These are phyloP conservation scores for Guaruba guarouba DNA, from an alignment of 2,113 vertebrate genomes.

Conservation along the genomic window DNA sequence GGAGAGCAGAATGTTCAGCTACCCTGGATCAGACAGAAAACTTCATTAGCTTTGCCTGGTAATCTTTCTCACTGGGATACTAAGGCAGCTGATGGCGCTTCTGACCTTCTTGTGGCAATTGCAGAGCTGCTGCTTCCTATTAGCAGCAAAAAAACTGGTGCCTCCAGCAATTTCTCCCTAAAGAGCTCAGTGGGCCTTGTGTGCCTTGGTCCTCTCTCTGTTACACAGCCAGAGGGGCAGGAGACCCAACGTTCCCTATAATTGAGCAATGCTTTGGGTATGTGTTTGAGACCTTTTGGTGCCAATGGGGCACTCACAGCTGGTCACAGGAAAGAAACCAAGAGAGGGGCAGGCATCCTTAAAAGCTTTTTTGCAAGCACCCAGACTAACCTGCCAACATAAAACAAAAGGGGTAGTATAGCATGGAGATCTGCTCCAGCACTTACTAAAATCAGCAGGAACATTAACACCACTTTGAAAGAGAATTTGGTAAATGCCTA, in stretches of 20 bases:
- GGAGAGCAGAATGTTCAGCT: neutral
- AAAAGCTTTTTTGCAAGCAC: neutral
- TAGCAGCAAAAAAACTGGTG: neutral
- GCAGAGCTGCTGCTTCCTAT: neutral
- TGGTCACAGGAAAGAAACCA: fast-evolving
- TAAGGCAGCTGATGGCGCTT: neutral
- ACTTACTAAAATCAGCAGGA: neutral
- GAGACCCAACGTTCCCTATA: neutral
- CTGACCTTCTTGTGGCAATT: neutral
- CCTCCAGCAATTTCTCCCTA: neutral
- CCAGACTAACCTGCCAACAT: neutral
- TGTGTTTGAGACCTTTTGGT: neutral
- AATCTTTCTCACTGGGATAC: neutral
- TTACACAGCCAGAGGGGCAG: neutral
- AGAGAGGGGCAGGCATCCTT: neutral
- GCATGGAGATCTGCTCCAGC: neutral
- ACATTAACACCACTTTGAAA: neutral
- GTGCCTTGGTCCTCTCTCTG: fast-evolving
- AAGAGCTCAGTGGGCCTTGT: neutral
- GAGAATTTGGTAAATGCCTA: neutral
- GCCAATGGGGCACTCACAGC: neutral
- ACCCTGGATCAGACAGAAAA: neutral
- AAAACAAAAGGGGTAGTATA: neutral
- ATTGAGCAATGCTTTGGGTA: neutral
- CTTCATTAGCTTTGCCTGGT: neutral